Evolutionary conservation across 2,888 invertebrate genomes (phyloP).

Genomic region (Pyralis farinalis): DNA sequence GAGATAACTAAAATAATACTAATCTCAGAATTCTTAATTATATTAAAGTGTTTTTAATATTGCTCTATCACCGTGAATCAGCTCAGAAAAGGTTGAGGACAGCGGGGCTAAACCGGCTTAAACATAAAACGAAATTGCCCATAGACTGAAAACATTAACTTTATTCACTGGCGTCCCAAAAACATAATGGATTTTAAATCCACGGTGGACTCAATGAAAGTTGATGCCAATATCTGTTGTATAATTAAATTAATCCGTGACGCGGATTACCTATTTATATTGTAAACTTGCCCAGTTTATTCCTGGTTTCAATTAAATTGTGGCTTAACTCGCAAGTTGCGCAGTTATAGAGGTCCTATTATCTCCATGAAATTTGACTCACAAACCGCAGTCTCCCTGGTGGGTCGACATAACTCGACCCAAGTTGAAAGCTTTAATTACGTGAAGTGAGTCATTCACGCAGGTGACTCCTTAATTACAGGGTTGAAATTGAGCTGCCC

Average conservation of each 20-base stretch:
- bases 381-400: constrained; percentile 61
- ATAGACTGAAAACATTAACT: too few relatives aligned
- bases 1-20: too few relatives aligned
- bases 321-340: constrained; percentile 61
- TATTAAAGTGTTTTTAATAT: too few relatives aligned
- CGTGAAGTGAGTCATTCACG: constrained; percentile 73
- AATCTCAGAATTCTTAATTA: too few relatives aligned
- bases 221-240: background rate
- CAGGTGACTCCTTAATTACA: constrained; percentile 79
- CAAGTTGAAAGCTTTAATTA: constrained; percentile 76
- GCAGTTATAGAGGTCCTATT: constrained; percentile 65
- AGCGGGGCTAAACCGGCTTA: too few relatives aligned
- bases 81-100: too few relatives aligned
- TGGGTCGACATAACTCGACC: constrained; percentile 70
- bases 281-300: constrained; percentile 46
- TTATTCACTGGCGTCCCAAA: background rate
- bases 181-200: background rate
- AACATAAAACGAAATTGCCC: too few relatives aligned
- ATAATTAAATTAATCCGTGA: constrained; percentile 12
- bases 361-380: constrained; percentile 76
- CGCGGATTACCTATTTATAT: constrained; percentile 33
- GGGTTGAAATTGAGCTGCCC: constrained; percentile 73
- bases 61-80: too few relatives aligned
- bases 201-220: constrained; percentile 3
- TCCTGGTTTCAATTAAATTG: constrained; percentile 68